Base-by-base conservation (phyloP, 2,797 vertebrate species). In the Parotocinclus haroldoi region DNA sequence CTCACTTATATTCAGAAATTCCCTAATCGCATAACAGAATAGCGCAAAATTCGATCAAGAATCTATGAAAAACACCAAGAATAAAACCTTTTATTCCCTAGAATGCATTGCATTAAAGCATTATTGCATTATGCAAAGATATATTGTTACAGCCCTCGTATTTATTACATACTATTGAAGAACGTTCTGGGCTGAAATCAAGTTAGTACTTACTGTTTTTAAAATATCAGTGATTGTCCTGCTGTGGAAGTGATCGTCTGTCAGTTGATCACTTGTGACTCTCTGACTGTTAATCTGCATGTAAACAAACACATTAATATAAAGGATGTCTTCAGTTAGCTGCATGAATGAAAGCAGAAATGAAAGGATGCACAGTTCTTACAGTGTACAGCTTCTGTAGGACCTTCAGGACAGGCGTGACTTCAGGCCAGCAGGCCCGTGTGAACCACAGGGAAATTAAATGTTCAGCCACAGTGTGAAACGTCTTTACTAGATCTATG, bases 331-430 rank as follows among this genome's bases (percentile, higher is more conserved):
- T n/a, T n/a, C n/a, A n/a, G n/a, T n/a, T n/a, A n/a, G n/a, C n/a
- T n/a, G n/a, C 9, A 5, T 40, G 38, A 40, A 5, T 40, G 38
- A 13, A 11, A 5, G 27, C 40, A 36, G 9, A 10, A 44, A 16
- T 1, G 39, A 9, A 7, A 16, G 39, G 14, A 1, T 18, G 3
- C 46, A 40, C 9, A 40, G 9, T 19, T 7, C 42, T 73, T 66
- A 90, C 89, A 76, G 76, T 38, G 74, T 78, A 77, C 51, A 90
- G 81, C 40, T 61, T 75, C 51, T 84, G 82, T 16, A 89, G 75
- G 18, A 85, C 59, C 36, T 39, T 0, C 11, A 85, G 57, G 37
- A 54, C 6, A 17, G 0, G 58, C 0, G 1, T 12, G 54, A 68
- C 19, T 12, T 10, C 27, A 5, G 36, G 17, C 55, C 59, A 57